phyloP scores from a whole-genome alignment of 2,113 vertebrate species.

The Bungarus multicinctus region DNA sequence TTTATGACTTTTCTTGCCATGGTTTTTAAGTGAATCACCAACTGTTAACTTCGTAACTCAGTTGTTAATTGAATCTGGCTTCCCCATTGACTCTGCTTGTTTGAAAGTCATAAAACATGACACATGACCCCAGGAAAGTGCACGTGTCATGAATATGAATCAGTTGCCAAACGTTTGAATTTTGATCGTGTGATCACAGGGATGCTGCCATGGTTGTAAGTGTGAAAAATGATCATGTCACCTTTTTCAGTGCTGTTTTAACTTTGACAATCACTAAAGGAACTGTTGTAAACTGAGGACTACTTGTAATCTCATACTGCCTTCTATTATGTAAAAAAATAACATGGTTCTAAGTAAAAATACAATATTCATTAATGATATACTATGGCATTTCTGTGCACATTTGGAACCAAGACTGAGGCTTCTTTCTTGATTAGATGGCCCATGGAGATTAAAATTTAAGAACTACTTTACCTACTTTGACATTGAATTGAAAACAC shows the following conservation, averaged over 20 bases:
- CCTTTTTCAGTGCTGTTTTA: not conserved
- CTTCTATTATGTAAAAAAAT: not conserved
- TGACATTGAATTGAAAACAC: not conserved
- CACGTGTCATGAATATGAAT: not conserved
- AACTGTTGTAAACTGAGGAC: not conserved
- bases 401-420: not conserved
- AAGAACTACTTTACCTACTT: not conserved
- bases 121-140: not conserved
- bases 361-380: not conserved
- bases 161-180: not conserved
- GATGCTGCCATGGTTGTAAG: not conserved
- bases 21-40: not conserved
- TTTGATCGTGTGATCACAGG: not conserved
- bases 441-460: not conserved
- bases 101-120: not conserved
- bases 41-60: not conserved
- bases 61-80: not conserved
- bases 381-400: not conserved
- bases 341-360: too few species aligned
- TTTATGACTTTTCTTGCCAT: not conserved
- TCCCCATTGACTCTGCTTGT: not conserved
- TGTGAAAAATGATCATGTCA: not conserved
- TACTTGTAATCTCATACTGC: not conserved
- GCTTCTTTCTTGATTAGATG: not conserved
- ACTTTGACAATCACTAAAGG: not conserved